phyloP scores from a whole-genome alignment of 2,888 invertebrate species.

The Pediacus dermestoides region DNA sequence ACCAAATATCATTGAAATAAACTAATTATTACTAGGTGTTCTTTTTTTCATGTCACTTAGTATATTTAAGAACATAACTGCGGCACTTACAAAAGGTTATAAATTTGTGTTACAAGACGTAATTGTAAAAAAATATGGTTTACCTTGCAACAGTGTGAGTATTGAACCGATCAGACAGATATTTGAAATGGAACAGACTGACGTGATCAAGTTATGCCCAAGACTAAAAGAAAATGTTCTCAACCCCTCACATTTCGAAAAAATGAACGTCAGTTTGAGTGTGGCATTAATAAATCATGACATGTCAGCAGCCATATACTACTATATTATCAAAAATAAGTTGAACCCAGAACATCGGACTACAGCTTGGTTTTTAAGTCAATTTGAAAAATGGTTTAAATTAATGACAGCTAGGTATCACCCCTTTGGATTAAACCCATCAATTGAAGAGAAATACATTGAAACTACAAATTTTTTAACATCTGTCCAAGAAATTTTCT shows the following conservation, averaged over 20 bases:
- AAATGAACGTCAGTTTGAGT: conserved; percentile 14
- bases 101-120: conserved; percentile 6
- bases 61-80: conserved; percentile 17
- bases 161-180: conserved; percentile 9
- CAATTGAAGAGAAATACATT: conserved; percentile 5
- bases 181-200: conserved; percentile 9
- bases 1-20: no score
- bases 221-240: conserved; percentile 13
- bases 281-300: conserved; percentile 14
- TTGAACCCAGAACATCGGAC: conserved; percentile 7
- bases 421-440: not conserved
- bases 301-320: conserved; percentile 12
- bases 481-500: conserved; percentile 1
- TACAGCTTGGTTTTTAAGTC: conserved; percentile 11
- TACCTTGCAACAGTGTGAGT: conserved; percentile 5
- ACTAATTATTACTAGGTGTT: no score
- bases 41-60: no score
- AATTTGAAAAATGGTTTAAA: conserved; percentile 15
- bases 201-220: conserved; percentile 16
- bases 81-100: conserved; percentile 9
- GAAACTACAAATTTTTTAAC: not conserved
- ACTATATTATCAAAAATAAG: conserved; percentile 8
- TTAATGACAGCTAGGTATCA: conserved; percentile 6
- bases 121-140: conserved; percentile 11
- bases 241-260: conserved; percentile 15